These are phyloP conservation scores for Helostoma temminkii DNA, from an alignment of 2,797 vertebrate species.

Conservation along the genomic window DNA sequence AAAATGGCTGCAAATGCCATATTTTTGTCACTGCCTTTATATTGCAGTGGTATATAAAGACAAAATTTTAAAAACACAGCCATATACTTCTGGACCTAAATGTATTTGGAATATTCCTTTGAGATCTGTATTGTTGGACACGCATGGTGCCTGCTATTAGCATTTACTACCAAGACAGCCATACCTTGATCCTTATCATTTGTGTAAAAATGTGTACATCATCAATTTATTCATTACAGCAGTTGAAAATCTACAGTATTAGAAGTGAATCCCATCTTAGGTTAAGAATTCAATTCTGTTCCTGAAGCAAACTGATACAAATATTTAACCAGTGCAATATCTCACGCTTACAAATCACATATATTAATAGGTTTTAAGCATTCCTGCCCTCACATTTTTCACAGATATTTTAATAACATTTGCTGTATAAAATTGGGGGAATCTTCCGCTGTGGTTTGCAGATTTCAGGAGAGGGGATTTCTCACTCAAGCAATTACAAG, in stretches of 20 bases:
- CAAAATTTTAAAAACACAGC: too few relatives aligned
- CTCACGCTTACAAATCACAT: conserved; percentile 41
- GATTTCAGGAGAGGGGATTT: conserved; percentile 25
- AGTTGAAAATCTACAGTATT: conserved; percentile 23
- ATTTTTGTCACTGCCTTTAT: too few relatives aligned
- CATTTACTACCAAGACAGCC: too few relatives aligned
- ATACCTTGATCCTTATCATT: too few relatives aligned
- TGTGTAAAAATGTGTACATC: too few relatives aligned
- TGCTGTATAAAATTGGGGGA: conserved; percentile 34
- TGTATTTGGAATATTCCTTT: too few relatives aligned
- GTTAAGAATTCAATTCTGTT: conserved; percentile 23
- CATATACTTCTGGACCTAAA: too few relatives aligned
- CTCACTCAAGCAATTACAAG: conserved; percentile 15
- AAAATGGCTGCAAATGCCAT: too few relatives aligned
- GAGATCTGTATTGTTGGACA: too few relatives aligned
- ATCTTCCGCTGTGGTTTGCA: conserved; percentile 48
- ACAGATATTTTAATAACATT: conserved; percentile 57
- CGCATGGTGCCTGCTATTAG: too few relatives aligned
- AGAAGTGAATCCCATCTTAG: not conserved
- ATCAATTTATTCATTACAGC: not conserved
- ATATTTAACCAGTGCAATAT: conserved; percentile 44
- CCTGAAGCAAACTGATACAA: conserved; percentile 34
- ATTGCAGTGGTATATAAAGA: too few relatives aligned
- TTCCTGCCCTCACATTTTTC: conserved; percentile 45
- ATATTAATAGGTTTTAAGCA: conserved; percentile 43